Conservation (phyloP, 2,888 invertebrate species). For the Parochlus steinenii region DNA sequence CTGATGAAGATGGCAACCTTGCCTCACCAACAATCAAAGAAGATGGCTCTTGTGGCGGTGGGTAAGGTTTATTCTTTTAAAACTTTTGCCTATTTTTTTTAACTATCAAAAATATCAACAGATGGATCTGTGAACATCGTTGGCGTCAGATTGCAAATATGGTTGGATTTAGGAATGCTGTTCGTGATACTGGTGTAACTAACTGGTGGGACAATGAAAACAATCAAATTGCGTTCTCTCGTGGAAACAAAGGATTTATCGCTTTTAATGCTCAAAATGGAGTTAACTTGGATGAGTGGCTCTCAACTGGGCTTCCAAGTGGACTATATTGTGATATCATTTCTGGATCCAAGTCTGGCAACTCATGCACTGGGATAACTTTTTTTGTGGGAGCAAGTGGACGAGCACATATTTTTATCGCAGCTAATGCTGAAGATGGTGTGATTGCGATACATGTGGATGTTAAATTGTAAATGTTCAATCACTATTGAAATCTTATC, state of each 20-base stretch:
- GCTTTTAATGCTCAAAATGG: conserved; percentile 43
- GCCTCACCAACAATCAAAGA: conserved; percentile 8
- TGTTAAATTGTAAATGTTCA: no score
- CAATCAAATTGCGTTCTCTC: conserved; percentile 62
- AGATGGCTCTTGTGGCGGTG: conserved; percentile 3
- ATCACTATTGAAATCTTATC: no score
- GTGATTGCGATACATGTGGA: no score
- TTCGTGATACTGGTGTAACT: conserved; percentile 33
- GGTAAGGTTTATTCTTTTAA: conserved; percentile 73
- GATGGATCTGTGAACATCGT: conserved; percentile 59
- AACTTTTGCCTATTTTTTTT: no score
- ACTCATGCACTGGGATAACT: conserved; percentile 44
- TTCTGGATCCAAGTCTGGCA: conserved; percentile 36
- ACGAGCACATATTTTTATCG: conserved; percentile 37
- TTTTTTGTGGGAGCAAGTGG: conserved; percentile 43
- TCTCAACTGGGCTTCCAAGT: conserved; percentile 44
- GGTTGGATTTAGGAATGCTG: conserved; percentile 51
- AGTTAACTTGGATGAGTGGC: conserved; percentile 20
- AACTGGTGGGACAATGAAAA: conserved; percentile 60
- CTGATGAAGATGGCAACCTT: conserved; percentile 5
- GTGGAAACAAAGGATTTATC: conserved; percentile 50
- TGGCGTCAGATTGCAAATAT: conserved; percentile 58
- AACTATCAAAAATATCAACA: no score
- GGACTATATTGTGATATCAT: conserved; percentile 70
- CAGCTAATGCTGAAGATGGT: conserved; percentile 32